Evolutionary conservation across 2,888 invertebrate species (phyloP).

Genomic region (Dione juno): DNA sequence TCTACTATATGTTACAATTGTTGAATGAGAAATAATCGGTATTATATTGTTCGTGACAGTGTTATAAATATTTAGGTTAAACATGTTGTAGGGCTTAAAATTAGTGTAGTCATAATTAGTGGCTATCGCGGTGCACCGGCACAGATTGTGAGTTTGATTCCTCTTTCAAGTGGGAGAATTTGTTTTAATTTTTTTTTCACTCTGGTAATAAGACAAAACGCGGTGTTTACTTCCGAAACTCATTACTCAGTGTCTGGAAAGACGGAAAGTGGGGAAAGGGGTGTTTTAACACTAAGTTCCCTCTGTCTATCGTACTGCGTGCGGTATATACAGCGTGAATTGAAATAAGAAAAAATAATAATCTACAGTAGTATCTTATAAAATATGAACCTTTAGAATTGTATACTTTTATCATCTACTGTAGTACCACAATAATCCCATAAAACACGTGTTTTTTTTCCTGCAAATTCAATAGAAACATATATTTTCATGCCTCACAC

Average conservation of each 20-base stretch:
- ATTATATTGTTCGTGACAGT: slow-evolving; percentile 41
- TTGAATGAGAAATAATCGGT: slow-evolving; percentile 40
- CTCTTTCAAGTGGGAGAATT: too few species aligned
- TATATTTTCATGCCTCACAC: slow-evolving; percentile 5
- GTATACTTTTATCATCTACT: too few species aligned
- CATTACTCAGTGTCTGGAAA: neutral
- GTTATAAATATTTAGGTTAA: slow-evolving; percentile 39
- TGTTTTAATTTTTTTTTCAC: too few species aligned
- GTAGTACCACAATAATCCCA: neutral
- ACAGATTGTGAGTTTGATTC: too few species aligned
- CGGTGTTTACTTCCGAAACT: neutral
- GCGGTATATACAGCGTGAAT: too few species aligned
- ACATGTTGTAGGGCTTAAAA: slow-evolving; percentile 15
- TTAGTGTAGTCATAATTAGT: neutral
- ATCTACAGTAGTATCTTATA: too few species aligned
- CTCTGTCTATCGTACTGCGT: neutral
- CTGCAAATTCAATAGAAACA: slow-evolving; percentile 5
- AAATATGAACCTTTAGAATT: too few species aligned
- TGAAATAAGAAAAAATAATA: too few species aligned
- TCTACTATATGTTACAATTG: slow-evolving; percentile 24
- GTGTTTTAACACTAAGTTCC: neutral
- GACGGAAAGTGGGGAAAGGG: neutral
- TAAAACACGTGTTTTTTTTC: slow-evolving; percentile 11
- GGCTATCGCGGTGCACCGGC: neutral
- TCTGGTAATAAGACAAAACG: too few species aligned